A percentile compares a stretch with the other conserved stretches of the same genome.
phyloP scores from a whole-genome alignment of 2,797 vertebrate species.

The Avahi laniger region DNA sequence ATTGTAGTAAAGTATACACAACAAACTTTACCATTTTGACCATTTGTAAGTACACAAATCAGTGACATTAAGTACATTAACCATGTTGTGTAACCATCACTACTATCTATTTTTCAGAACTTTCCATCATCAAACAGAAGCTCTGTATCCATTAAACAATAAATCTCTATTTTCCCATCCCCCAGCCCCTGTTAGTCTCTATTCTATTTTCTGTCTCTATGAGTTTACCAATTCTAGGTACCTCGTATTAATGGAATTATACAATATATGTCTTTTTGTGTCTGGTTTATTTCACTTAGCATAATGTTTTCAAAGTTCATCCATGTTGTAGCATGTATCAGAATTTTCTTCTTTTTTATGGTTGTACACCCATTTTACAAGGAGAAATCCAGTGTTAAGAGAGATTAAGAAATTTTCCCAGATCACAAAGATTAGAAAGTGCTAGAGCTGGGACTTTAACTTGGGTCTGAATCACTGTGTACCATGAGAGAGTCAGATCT shows the following conservation, averaged over 20 bases:
- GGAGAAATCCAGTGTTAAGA: slow-evolving; percentile 26
- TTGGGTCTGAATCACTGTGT: neutral
- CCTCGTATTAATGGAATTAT: neutral
- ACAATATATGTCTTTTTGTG: neutral
- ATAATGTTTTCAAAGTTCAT: neutral
- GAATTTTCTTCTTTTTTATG: slow-evolving; percentile 1
- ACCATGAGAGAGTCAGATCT: neutral
- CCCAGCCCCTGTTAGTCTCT: neutral
- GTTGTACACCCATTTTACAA: neutral
- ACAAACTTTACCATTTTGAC: neutral
- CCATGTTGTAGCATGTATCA: neutral
- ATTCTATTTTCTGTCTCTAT: neutral
- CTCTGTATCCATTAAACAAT: neutral
- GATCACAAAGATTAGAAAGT: neutral
- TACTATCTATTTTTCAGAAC: neutral
- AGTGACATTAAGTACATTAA: neutral
- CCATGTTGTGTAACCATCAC: neutral
- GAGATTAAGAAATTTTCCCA: slow-evolving; percentile 19
- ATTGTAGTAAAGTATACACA: neutral
- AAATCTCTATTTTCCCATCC: neutral
- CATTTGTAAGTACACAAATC: neutral
- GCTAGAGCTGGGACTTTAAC: neutral
- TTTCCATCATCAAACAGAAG: slow-evolving; percentile 8
- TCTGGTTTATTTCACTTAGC: slow-evolving; percentile 22
- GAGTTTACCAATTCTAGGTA: neutral